Conservation (phyloP, 1,140 invertebrate species). For the Drosophila miranda region DNA sequence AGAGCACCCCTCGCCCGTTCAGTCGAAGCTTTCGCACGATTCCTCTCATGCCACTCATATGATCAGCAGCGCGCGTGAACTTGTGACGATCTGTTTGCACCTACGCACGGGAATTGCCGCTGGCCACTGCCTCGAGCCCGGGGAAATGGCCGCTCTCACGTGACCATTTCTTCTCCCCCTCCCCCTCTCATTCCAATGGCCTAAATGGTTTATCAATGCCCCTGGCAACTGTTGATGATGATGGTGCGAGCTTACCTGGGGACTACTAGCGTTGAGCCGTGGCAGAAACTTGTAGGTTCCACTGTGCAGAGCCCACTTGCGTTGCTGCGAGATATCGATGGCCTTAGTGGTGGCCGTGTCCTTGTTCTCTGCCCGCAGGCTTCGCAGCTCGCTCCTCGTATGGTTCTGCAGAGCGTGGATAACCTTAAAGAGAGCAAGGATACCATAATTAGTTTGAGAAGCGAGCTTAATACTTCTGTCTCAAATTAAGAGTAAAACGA, state of each 20-base stretch:
- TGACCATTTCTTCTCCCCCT: conserved; percentile 36
- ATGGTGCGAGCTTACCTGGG: conserved; percentile 25
- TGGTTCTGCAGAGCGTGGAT: conserved; percentile 42
- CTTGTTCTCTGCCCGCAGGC: conserved; percentile 33
- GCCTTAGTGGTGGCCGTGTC: conserved; percentile 14
- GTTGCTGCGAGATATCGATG: conserved; percentile 30
- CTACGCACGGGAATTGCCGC: conserved; percentile 56
- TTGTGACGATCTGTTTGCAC: conserved; percentile 68
- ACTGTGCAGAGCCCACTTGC: conserved; percentile 19
- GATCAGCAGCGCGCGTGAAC: conserved; percentile 34
- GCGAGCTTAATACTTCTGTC: no score
- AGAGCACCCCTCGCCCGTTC: conserved; percentile 11
- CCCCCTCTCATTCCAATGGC: not conserved
- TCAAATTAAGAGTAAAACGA: no score
- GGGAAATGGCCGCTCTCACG: conserved; percentile 16
- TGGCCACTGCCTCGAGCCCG: not conserved
- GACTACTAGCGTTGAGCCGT: conserved; percentile 14
- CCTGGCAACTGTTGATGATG: conserved; percentile 27
- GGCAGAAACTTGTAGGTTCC: conserved; percentile 53
- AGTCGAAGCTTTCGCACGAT: conserved; percentile 22
- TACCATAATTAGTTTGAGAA: not conserved
- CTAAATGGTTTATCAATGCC: not conserved
- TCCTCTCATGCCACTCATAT: conserved; percentile 46
- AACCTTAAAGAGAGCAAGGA: conserved; percentile 11
- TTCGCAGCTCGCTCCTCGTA: conserved; percentile 24